Base-by-base conservation (phyloP, 2,113 vertebrate species). In the Tichodroma muraria region DNA sequence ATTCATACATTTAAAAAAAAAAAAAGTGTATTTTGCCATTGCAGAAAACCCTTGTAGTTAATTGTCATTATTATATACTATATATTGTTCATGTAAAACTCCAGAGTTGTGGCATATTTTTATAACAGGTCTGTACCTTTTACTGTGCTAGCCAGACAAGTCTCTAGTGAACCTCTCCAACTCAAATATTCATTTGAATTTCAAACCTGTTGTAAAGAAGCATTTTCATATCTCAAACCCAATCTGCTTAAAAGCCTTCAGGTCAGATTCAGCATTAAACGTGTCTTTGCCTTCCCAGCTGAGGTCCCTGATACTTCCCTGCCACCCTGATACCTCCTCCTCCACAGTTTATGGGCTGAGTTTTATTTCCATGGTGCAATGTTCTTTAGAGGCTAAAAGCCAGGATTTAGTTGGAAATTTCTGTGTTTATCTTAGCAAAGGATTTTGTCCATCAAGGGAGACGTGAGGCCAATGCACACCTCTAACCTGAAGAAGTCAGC, bases 171-270 rank as follows among this genome's bases (percentile, higher is more conserved):
- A 44, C 24, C 35, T 85, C 38, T 94, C 87, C 93, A 95, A 77
- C 24, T 80, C 75, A 94, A 89, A 95, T 73, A 95, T 16, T 70
- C 65, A 54, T 89, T 66, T 88, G 78, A 89, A 88, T 93, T 94
- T 94, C 84, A 88, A 77, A 63, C 35, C 61, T 65, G 42, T 44
- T 28, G 54, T 80, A 63, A 77, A 80, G 45, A 88, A 92, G 52
- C 33, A 75, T 88, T 95, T 89, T 89, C 23, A 35, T 65, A 89
- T 76, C 66, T 80, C 66, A 80, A 50, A 95, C 21, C 4, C 6
- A 88, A 31, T 19, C 42, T 42, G 11, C 69, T 84, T 65, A 76
- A 82, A 31, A 44, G 15, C 27, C 68, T 91, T 71, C 23, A 77
- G 53, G 31, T 25, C 33, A 57, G 33, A 68, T 61, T 64, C 37